phyloP scores from a whole-genome alignment of 2,888 invertebrate genomes.

The Agonum fuliginosum region DNA sequence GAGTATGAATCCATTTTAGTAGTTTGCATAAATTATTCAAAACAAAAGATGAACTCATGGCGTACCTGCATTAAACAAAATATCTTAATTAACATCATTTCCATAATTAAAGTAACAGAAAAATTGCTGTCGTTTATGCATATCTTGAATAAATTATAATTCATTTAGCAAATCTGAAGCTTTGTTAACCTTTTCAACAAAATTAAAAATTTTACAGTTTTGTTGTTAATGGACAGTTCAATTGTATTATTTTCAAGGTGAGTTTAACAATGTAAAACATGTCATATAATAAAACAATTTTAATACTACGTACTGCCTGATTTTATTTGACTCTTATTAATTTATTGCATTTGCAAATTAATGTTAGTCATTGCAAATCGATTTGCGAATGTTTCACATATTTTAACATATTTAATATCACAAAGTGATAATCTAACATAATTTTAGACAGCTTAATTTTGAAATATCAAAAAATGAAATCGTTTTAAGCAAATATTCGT shows the following conservation, averaged over 20 bases:
- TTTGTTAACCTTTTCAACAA: constrained; percentile 7
- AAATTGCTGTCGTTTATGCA: neutral
- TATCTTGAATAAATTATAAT: neutral
- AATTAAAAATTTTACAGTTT: neutral
- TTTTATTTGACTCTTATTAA: too few species aligned
- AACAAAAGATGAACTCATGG: constrained; percentile 7
- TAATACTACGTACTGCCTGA: too few species aligned
- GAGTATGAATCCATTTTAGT: neutral
- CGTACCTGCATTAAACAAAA: neutral
- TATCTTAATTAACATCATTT: neutral
- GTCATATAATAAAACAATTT: too few species aligned
- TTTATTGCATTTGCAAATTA: too few species aligned
- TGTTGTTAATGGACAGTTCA: neutral
- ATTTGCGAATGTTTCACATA: too few species aligned
- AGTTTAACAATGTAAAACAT: neutral
- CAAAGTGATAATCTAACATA: too few species aligned
- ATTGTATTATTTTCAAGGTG: neutral
- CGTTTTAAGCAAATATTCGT: neutral
- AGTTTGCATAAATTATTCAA: neutral
- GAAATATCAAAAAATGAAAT: constrained; percentile 17
- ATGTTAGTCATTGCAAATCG: too few species aligned
- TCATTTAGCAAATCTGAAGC: neutral
- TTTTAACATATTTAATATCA: too few species aligned
- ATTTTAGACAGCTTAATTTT: too few species aligned
- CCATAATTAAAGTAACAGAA: neutral